Base-by-base conservation (phyloP, 2,797 vertebrate genomes). In the Pangasius krempfi region DNA sequence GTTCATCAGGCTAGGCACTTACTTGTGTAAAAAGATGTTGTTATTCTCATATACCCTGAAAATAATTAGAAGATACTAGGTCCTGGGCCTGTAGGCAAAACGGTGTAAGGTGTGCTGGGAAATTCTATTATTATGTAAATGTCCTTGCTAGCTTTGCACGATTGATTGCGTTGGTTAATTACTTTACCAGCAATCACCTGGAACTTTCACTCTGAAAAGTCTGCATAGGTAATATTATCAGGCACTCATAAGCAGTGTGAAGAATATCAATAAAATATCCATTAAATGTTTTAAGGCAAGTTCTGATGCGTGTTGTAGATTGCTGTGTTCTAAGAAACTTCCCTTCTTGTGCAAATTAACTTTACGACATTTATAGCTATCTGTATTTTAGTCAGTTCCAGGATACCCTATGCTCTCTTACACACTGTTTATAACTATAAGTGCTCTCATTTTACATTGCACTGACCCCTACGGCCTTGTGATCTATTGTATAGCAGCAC, bases 21-120 rank as follows among this genome's bases (percentile, higher is more conserved):
- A 80, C 73, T 85, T 85, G 78, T 95, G 94, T 88, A 93, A 94
- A 70, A 94, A 90, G 58, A 56, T 37, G 40, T 1, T 64, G 16
- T 89, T 89, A 50, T 92, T 96, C 93, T 93, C 92, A 93, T 86
- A 91, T 88, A 86, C 27, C 14, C 87, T 79, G 90, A 93, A 92
- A 92, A 91, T 92, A 96, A 95, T 95, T 95, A 95, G 88, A 86
- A 62, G 62, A 54, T 47, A 50, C 90, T 84, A 92, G 89, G 92
- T 92, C 91, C 52, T 82, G 82, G 92, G 93, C 94, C 94, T 87
- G 89, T 13, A 89, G 93, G 94, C 93, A 93, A 73, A 89, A 88
- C 81, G 92, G 76, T 90, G 82, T 80, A 70, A 92, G 90, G 89
- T 85, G 89, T 88, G 91, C 68, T 80, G 82, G 78, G 73, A 94